Percentiles rank a stretch among this genome's conserved stretches.
Conservation (phyloP, 2,888 invertebrate species). For the Abrostola triplasia region DNA sequence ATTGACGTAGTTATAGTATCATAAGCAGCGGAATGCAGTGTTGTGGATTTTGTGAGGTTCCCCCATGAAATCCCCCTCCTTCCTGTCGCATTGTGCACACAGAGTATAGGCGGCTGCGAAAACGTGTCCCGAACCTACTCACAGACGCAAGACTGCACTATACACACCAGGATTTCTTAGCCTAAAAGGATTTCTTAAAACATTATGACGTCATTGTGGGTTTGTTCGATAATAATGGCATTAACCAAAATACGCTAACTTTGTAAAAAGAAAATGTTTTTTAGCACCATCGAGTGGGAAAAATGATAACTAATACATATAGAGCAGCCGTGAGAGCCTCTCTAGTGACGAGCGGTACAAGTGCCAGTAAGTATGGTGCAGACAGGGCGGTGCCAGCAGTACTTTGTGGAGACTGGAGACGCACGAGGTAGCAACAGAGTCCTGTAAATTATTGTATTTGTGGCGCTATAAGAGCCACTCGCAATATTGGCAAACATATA, state of each 20-base stretch:
- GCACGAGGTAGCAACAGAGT: too few species aligned
- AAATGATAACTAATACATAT: constrained; percentile 15
- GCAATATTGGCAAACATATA: too few species aligned
- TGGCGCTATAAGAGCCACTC: too few species aligned
- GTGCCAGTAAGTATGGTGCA: too few species aligned
- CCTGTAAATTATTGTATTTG: too few species aligned
- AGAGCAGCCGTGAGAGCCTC: constrained; percentile 13
- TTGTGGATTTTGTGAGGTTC: not conserved
- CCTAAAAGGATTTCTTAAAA: not conserved
- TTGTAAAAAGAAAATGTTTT: constrained; percentile 10
- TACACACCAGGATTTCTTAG: constrained; percentile 1
- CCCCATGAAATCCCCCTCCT: not conserved
- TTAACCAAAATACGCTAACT: too few species aligned
- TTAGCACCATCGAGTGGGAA: constrained; percentile 2
- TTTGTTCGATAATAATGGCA: too few species aligned
- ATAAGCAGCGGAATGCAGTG: not conserved
- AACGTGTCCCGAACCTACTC: constrained; percentile 14
- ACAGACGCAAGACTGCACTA: constrained; percentile 15
- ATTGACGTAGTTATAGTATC: too few species aligned
- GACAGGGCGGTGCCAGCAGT: too few species aligned
- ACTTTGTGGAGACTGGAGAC: too few species aligned
- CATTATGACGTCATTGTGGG: too few species aligned
- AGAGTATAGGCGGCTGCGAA: constrained; percentile 10
- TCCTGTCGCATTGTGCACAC: constrained; percentile 27
- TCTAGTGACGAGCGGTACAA: not conserved